Evolutionary conservation across 2,113 vertebrate species (phyloP).

Genomic region (Cisticola juncidis): DNA sequence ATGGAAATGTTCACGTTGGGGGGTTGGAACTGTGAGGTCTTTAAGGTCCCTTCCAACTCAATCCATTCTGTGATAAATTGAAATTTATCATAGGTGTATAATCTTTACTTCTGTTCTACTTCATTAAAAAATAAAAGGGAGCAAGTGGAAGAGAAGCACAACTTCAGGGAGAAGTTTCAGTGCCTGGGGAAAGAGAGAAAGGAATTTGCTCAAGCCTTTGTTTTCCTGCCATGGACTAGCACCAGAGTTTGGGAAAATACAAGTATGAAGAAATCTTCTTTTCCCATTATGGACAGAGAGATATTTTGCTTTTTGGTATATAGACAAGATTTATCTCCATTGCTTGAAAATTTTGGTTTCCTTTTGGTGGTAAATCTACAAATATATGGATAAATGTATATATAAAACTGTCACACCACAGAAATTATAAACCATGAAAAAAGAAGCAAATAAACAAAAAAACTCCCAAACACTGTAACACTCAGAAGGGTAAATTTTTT

Average conservation of each 20-base stretch:
- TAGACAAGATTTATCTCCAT: neutral
- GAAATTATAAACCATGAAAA: neutral
- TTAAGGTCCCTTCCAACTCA: neutral
- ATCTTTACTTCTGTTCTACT: neutral
- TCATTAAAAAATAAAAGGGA: neutral
- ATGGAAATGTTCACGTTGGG: neutral
- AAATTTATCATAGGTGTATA: neutral
- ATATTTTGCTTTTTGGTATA: neutral
- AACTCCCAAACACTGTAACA: neutral
- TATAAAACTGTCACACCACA: neutral
- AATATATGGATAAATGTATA: neutral
- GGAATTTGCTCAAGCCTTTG: neutral
- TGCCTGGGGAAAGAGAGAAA: neutral
- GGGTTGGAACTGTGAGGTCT: neutral
- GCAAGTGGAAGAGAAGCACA: neutral
- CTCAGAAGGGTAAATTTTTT: neutral
- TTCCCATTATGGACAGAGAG: neutral
- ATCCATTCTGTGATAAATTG: neutral
- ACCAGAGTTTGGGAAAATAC: neutral
- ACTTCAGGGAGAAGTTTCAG: neutral
- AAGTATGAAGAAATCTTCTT: neutral
- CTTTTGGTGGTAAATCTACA: neutral
- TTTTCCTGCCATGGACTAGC: neutral
- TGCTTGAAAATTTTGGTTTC: neutral
- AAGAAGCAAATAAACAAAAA: neutral